These are phyloP conservation scores for Colaptes auratus DNA, from an alignment of 2,113 vertebrate genomes.

Conservation along the genomic window DNA sequence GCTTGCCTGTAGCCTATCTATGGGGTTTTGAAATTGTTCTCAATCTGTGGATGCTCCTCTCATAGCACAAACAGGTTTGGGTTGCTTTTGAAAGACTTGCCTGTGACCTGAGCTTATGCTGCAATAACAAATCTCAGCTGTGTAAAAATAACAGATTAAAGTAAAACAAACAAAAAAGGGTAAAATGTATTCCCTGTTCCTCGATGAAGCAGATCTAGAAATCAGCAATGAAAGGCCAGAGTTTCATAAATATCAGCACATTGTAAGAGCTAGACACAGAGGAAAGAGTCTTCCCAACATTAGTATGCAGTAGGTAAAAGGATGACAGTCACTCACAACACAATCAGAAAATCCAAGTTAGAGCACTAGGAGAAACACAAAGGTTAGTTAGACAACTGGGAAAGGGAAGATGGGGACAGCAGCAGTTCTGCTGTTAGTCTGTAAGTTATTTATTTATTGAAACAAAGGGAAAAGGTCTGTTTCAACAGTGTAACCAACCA, in stretches of 20 bases:
- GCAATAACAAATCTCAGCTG: not conserved
- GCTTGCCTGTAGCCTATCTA: not conserved
- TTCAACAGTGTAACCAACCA: not conserved
- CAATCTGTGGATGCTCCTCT: not conserved
- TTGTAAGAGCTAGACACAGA: slow-evolving; percentile 77
- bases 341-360: slow-evolving; percentile 66
- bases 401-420: not conserved
- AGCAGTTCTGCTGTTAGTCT: slow-evolving; percentile 5
- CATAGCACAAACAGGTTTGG: not conserved
- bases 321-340: slow-evolving; percentile 55
- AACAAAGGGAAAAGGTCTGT: not conserved
- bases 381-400: slow-evolving; percentile 14
- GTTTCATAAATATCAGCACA: slow-evolving; percentile 76
- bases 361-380: slow-evolving; percentile 69
- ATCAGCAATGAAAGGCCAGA: slow-evolving; percentile 95
- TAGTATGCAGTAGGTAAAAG: slow-evolving; percentile 29
- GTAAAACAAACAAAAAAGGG: slow-evolving; percentile 43
- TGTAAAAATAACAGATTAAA: slow-evolving; percentile 41
- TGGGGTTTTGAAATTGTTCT: not conserved
- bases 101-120: not conserved
- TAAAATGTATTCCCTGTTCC: slow-evolving; percentile 71
- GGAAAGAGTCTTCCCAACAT: slow-evolving; percentile 45
- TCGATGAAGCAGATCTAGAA: slow-evolving; percentile 98
- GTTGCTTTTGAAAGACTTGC: not conserved
- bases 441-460: not conserved